Conservation (phyloP, 2,113 vertebrate species). For the Hystrix brachyura region DNA sequence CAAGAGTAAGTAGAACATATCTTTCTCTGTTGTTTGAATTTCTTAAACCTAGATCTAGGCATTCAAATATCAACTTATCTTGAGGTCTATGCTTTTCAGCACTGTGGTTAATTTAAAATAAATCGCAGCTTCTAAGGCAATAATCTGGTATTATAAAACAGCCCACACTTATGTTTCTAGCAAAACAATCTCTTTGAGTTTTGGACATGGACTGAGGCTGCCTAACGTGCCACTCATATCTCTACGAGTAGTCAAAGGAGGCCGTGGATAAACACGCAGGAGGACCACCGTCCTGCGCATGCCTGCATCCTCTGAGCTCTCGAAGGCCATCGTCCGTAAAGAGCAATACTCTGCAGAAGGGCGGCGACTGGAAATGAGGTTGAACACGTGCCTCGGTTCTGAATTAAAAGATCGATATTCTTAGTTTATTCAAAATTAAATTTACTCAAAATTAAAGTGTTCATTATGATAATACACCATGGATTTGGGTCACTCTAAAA, state of each 20-base stretch:
- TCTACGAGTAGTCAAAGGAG: not conserved
- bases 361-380: not conserved
- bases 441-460: slow-evolving; percentile 45
- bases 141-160: not conserved
- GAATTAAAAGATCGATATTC: not conserved
- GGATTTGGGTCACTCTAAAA: not conserved
- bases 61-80: not conserved
- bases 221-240: not conserved
- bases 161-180: not conserved
- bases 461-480: slow-evolving; percentile 33
- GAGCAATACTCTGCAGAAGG: not conserved
- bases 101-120: not conserved
- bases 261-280: not conserved
- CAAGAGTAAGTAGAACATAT: not conserved
- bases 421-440: slow-evolving; percentile 66
- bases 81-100: not conserved
- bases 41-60: not conserved
- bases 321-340: not conserved
- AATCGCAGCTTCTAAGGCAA: not conserved
- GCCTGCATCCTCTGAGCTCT: not conserved
- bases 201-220: not conserved
- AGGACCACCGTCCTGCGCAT: accelerated
- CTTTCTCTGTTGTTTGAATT: not conserved
- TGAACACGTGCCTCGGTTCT: not conserved
- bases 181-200: not conserved